Base-by-base conservation (phyloP, 2,113 vertebrate species). In the Eretmochelys imbricata region DNA sequence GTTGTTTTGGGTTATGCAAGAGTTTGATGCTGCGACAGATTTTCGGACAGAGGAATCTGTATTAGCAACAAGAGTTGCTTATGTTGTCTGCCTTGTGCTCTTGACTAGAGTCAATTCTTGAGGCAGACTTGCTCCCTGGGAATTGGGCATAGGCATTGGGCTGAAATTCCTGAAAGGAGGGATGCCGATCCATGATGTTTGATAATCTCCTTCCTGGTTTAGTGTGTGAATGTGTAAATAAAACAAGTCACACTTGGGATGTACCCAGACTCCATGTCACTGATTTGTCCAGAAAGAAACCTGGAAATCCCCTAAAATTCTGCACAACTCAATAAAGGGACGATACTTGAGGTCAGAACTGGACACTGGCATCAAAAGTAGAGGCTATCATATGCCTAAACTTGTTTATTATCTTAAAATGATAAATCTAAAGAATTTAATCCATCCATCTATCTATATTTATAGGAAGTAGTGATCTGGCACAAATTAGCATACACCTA, bases 261-360 rank as follows among this genome's bases (percentile, higher is more conserved):
- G 29, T 72, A 80, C 53, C 25, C 51, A 82, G 94, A 87, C 5
- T n/a, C 10, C 29, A 6, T 82, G 35, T 51, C 5, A 29, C 75
- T 20, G 3, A 6, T 82, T 55, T 54, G 6, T 88, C 84, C 9
- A 24, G 85, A 59, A 2, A 5, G 51, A 2, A 2, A 80, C 50
- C 62, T 5, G 3, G 5, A 91, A 84, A 88, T 5, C 0, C 3
- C 2, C 14, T 59, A 59, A 10, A n/a, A 85, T 90, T 22, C 38
- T 88, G 24, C 14, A 24, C 48, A 4, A 0, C 0, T 46, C n/a
- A 88, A 31, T 14, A 83, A 20, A 88, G n/a, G 3, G 1, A 2
- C 0, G 0, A 29, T 78, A 94, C 53, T 90, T 91, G 10, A 2
- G 84, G 5, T 65, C 27, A 81, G 27, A 94, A 80, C 6, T 19